Conservation (phyloP, 2,113 vertebrate genomes). For the Daphoenositta chrysoptera region DNA sequence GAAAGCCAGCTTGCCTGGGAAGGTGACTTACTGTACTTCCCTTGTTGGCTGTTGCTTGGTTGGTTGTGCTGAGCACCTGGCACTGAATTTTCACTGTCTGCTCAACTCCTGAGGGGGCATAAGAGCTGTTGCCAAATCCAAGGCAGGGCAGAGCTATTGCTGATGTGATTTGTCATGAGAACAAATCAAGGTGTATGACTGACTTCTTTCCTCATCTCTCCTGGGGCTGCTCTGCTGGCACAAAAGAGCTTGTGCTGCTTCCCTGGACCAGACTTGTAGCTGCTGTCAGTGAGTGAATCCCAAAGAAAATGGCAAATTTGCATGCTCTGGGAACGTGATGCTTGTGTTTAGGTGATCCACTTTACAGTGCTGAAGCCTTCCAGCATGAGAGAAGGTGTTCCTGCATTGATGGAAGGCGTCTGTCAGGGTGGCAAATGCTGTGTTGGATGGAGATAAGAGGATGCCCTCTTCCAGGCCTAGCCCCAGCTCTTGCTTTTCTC, state of each 20-base stretch:
- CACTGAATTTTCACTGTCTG: not conserved
- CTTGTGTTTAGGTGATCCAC: not conserved
- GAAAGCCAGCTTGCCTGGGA: not conserved
- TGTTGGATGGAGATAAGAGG: not conserved
- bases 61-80: not conserved
- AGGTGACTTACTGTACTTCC: not conserved
- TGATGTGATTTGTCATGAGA: accelerated
- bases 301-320: not conserved
- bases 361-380: not conserved
- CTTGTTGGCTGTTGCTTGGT: not conserved
- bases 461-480: not conserved
- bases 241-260: not conserved
- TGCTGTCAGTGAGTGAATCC: not conserved
- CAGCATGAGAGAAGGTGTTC: not conserved
- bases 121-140: not conserved
- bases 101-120: accelerated
- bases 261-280: not conserved
- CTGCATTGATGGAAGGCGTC: not conserved
- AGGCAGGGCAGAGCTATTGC: not conserved
- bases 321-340: accelerated
- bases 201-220: not conserved
- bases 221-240: accelerated
- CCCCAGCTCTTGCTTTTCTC: not conserved
- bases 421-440: not conserved
- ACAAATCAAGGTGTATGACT: not conserved